Evolutionary conservation across 1,140 invertebrate species (phyloP), one percentile per base, ranked within the genome.

Genomic region (Centruroides sculpturatus): DNA sequence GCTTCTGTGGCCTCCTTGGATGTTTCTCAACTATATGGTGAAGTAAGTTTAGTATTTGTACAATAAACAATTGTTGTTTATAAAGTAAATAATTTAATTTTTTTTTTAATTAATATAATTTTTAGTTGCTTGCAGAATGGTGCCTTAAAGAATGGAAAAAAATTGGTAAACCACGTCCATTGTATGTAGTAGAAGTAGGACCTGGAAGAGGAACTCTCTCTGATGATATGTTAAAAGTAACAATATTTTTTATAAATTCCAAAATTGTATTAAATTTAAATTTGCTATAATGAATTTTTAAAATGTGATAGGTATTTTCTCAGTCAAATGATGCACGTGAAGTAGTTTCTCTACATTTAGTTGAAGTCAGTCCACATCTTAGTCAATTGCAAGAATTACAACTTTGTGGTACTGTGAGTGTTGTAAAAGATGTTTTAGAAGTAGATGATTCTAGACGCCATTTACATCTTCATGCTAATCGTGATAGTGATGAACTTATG

Each of bases 1-100:
- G 94, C 98, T 75, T 98, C 97, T 69, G 86, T 87, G 62, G 98
- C 94, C 23, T 95, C 93, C 6, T 94, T 94, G 35, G 94, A 98
- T 82, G 86, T 99, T 55, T 85, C 82, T 66, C 92, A 96, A 73
- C 81, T 98, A 68, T 99, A 98, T 82, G 93, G 94, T 59, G 95
- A 99, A 77, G 87, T 89, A 70, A 60, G 56, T 60, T 23, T 48
- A 36, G 8, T 23, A 23, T 23, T 23, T 41, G 10, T 6, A 13
- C 5, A 23, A 23, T 23, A 23, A 23, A 57, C 41, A 12, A 2
- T 36, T 36, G 10, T 57, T 23, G 10, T 57, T 57, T 23, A n/a
- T 46, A 12, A 35, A 11, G 3, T 47, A 57, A 46, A 8, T 41
- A 47, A 13, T 23, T 13, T 23, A 41, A 4, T n/a, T 13, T 34